Evolutionary conservation across 2,888 invertebrate genomes (phyloP).

Genomic region (Mechanitis messenoides): DNA sequence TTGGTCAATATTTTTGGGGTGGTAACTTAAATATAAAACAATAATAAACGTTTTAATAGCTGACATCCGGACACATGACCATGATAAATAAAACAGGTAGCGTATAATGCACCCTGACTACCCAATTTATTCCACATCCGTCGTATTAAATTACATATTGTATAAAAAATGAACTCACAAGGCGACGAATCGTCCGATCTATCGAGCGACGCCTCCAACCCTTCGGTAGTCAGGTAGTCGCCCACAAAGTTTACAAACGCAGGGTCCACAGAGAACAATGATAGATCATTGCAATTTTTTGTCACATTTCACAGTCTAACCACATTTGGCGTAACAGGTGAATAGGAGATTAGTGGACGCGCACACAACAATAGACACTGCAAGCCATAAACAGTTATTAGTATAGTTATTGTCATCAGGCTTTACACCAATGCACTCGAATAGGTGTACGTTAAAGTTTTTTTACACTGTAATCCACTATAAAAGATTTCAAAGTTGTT

Average conservation of each 20-base stretch:
- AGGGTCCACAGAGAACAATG: conserved; percentile 52
- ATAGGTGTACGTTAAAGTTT: conserved; percentile 35
- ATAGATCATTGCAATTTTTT: conserved; percentile 71
- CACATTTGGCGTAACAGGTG: conserved; percentile 36
- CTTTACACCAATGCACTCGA: conserved; percentile 38
- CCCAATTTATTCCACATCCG: conserved; percentile 76
- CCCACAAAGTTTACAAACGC: conserved; percentile 71
- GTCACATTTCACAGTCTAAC: conserved; percentile 64
- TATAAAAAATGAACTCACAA: conserved; percentile 65
- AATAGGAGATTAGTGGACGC: conserved; percentile 60
- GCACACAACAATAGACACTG: conserved; percentile 70
- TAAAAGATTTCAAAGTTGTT: conserved; percentile 39
- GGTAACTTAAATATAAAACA: conserved; percentile 44
- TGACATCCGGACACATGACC: conserved; percentile 47
- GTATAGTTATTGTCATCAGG: conserved; percentile 38
- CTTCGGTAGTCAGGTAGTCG: conserved; percentile 66
- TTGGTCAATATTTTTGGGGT: conserved; percentile 40
- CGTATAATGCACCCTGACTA: conserved; percentile 70
- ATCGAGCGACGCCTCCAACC: conserved; percentile 55
- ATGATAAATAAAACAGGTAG: conserved; percentile 68
- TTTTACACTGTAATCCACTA: conserved; percentile 65
- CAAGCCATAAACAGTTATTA: conserved; percentile 68
- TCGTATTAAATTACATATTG: conserved; percentile 68
- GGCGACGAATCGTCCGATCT: conserved; percentile 61
- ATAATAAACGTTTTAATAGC: conserved; percentile 36